A percentile compares a stretch with the other conserved stretches of the same genome.
Conservation (phyloP, 2,888 invertebrate genomes). For the Chirona hameri region DNA sequence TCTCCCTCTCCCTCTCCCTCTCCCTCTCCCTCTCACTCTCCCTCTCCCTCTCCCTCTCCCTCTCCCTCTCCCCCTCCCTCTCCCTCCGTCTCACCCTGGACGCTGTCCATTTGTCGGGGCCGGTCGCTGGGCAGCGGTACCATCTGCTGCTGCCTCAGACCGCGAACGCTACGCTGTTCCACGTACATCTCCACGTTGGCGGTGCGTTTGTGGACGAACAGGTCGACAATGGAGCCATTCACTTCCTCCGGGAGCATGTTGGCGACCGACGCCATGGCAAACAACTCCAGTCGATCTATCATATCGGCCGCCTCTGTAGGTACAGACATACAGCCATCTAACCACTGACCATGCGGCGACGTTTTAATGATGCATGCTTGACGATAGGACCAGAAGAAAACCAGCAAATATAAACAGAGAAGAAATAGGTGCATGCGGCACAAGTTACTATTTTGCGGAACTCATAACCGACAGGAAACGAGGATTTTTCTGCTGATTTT, state of each 20-base stretch:
- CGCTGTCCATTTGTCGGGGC: background rate
- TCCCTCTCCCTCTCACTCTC: constrained; percentile 22
- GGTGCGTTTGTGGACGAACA: background rate
- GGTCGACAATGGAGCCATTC: background rate
- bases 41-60: constrained; percentile 13
- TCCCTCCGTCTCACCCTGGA: background rate
- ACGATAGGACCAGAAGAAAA: no score
- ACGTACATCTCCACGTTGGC: background rate
- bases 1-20: background rate
- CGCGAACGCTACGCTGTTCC: background rate
- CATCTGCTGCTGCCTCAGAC: background rate
- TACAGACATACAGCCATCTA: background rate
- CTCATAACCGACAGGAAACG: no score
- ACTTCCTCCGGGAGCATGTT: background rate
- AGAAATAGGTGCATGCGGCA: no score
- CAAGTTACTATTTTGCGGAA: no score
- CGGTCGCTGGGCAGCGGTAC: background rate
- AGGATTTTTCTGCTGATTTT: no score
- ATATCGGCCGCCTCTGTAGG: background rate
- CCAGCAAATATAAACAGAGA: no score
- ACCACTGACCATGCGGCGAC: no score
- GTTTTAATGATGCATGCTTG: no score
- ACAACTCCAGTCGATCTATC: background rate
- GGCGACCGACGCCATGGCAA: background rate
- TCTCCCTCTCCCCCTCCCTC: constrained; percentile 24